Evolutionary conservation across 2,888 invertebrate species (phyloP).

Genomic region (Gordius sp.): DNA sequence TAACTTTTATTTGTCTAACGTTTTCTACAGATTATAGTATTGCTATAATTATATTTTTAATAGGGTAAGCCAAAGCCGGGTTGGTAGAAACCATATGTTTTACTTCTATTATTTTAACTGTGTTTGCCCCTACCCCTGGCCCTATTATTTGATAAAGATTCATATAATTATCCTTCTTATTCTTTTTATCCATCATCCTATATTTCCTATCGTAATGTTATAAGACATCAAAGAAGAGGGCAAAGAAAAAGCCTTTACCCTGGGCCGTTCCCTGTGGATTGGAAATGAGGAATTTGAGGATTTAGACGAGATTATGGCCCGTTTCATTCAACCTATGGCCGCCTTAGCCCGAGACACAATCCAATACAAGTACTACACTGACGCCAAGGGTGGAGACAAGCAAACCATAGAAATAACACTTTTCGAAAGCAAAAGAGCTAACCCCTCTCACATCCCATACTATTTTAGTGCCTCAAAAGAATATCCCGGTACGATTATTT

Average conservation of each 20-base stretch:
- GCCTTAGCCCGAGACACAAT: conserved; percentile 63
- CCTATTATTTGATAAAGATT: too few species aligned
- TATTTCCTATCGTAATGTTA: not conserved
- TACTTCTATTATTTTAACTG: too few species aligned
- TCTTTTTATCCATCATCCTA: not conserved
- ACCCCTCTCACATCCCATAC: conserved; percentile 62
- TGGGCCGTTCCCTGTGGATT: conserved; percentile 63
- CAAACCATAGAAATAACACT: conserved; percentile 59
- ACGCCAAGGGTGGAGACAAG: conserved; percentile 50
- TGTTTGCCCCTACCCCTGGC: too few species aligned
- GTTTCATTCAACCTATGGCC: conserved; percentile 86
- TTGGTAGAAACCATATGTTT: too few species aligned
- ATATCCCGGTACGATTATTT: conserved; percentile 18
- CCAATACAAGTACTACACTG: conserved; percentile 59
- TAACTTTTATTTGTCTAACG: too few species aligned
- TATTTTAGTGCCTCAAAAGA: conserved; percentile 51
- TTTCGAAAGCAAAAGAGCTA: conserved; percentile 54
- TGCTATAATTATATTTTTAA: too few species aligned
- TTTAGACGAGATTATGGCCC: conserved; percentile 88
- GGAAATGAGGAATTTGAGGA: conserved; percentile 66
- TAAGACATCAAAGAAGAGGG: conserved; percentile 66
- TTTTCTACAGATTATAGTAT: too few species aligned
- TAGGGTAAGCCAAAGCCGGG: too few species aligned
- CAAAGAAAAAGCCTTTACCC: conserved; percentile 76
- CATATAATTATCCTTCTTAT: not conserved